Evolutionary conservation across 2,888 invertebrate species (phyloP).

Genomic region (Hyposoter dolosus): DNA sequence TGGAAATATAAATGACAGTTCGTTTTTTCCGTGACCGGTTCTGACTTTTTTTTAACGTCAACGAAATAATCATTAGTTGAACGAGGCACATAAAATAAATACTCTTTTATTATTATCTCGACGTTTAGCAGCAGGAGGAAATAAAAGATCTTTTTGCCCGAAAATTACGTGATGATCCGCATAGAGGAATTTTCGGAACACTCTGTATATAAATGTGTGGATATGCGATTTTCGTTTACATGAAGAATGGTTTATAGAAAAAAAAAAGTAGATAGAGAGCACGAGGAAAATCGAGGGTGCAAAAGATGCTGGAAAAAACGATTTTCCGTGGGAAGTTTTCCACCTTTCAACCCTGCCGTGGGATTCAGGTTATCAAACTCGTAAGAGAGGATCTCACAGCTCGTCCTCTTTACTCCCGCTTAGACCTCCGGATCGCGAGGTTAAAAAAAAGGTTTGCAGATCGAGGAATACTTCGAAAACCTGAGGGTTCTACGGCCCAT

Average conservation of each 20-base stretch:
- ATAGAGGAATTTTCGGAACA: not conserved
- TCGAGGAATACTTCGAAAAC: constrained; percentile 23
- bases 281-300: constrained; percentile 11
- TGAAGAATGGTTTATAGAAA: constrained; percentile 9
- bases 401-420: constrained; percentile 1
- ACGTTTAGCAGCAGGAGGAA: not conserved
- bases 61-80: not conserved
- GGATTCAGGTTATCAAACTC: constrained; percentile 52
- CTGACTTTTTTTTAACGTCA: not conserved
- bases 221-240: constrained; percentile 9
- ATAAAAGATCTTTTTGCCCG: not conserved
- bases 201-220: not conserved
- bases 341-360: constrained; percentile 35
- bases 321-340: constrained; percentile 60
- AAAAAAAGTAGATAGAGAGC: not conserved
- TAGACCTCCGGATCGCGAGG: not conserved
- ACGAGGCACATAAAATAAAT: not conserved
- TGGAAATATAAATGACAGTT: too few species aligned
- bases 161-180: not conserved
- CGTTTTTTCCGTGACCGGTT: not conserved
- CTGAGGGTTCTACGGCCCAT: constrained; percentile 1
- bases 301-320: constrained; percentile 36
- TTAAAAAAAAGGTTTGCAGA: constrained; percentile 5
- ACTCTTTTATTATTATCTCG: not conserved
- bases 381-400: constrained; percentile 10